These are phyloP conservation scores for Apomyelois bistriatella DNA, from an alignment of 2,888 invertebrate genomes.

Conservation along the genomic window DNA sequence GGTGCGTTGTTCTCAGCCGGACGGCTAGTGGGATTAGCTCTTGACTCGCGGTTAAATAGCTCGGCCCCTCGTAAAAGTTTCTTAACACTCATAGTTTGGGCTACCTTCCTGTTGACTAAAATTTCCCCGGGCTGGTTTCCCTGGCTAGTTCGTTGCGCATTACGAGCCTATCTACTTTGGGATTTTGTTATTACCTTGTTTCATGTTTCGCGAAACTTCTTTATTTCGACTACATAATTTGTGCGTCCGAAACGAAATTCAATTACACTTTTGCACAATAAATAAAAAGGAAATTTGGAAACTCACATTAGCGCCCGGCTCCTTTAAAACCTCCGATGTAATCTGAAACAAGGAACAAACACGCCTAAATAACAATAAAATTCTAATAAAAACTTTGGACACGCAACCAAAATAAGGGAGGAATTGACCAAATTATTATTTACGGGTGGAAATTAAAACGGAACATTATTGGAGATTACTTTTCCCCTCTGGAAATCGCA, in stretches of 20 bases:
- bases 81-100: conserved; percentile 71
- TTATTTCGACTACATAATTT: conserved; percentile 39
- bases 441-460: conserved; percentile 75
- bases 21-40: conserved; percentile 66
- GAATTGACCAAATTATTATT: conserved; percentile 80
- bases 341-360: conserved; percentile 80
- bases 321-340: conserved; percentile 75
- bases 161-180: conserved; percentile 52
- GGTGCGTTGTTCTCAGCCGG: conserved; percentile 60
- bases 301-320: conserved; percentile 77
- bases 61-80: conserved; percentile 72
- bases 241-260: conserved; percentile 37
- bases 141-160: conserved; percentile 53
- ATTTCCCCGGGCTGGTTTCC: conserved; percentile 60
- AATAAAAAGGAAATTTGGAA: conserved; percentile 68
- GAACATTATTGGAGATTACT: conserved; percentile 68
- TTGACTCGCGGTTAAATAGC: conserved; percentile 72
- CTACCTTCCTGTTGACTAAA: conserved; percentile 58
- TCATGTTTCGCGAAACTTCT: conserved; percentile 51
- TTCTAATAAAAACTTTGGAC: conserved; percentile 78
- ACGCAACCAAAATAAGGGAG: conserved; percentile 75
- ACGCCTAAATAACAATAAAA: conserved; percentile 80
- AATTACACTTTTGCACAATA: conserved; percentile 61
- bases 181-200: conserved; percentile 48
- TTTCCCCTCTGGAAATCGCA: conserved; percentile 58